These are phyloP conservation scores for Temnothorax curvispinosus DNA, from an alignment of 1,140 invertebrate species.

Conservation along the genomic window DNA sequence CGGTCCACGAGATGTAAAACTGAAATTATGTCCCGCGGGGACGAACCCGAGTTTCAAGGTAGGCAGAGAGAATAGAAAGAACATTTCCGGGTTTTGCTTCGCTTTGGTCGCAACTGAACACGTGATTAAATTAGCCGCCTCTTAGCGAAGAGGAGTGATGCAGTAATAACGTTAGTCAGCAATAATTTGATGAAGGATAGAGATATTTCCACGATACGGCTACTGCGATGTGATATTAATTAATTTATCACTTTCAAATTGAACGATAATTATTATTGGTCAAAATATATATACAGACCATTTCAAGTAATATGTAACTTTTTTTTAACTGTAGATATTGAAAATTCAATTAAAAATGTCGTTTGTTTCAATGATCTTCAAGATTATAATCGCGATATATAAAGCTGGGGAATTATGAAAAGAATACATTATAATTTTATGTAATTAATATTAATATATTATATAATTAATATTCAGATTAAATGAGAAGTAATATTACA, in stretches of 20 bases:
- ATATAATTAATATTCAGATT: neutral
- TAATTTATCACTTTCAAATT: slow-evolving; percentile 19
- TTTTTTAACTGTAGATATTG: neutral
- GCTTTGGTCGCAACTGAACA: slow-evolving; percentile 40
- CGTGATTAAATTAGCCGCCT: slow-evolving; percentile 62
- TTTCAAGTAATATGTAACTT: neutral
- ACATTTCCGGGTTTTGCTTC: slow-evolving; percentile 33
- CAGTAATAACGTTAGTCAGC: slow-evolving; percentile 47
- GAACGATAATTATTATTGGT: neutral
- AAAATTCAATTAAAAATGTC: neutral
- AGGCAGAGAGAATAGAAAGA: slow-evolving; percentile 15
- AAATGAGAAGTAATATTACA: slow-evolving; percentile 8
- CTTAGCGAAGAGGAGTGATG: slow-evolving; percentile 18
- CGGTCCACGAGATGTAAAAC: slow-evolving; percentile 51
- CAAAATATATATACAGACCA: neutral
- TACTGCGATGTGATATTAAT: slow-evolving; percentile 20
- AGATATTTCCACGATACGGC: slow-evolving; percentile 16
- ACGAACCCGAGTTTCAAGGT: neutral
- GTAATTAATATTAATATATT: neutral
- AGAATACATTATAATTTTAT: neutral
- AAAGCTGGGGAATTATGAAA: neutral
- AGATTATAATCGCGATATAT: neutral
- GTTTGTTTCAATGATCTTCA: neutral
- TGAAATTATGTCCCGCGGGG: slow-evolving; percentile 50
- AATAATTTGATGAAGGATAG: slow-evolving; percentile 50